Conservation (phyloP, 30 jellyfish, hydroid and myxozoan genomes). For the Clytia hemisphaerica region DNA sequence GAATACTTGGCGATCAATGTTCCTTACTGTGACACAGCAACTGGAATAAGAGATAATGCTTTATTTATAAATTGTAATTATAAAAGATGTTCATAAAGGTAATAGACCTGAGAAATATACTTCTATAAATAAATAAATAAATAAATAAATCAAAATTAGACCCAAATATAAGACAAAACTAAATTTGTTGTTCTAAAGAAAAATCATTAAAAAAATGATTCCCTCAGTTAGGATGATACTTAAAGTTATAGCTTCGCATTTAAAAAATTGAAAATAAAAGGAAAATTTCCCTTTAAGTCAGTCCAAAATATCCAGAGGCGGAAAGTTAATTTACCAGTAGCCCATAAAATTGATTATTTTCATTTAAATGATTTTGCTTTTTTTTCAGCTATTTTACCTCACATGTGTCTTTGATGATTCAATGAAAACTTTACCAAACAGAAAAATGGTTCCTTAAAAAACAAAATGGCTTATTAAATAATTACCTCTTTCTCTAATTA, state of each 20-base stretch:
- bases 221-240: too few relatives aligned
- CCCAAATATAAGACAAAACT: too few relatives aligned
- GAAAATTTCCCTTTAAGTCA: too few relatives aligned
- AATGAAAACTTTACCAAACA: constrained; percentile 88
- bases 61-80: not conserved
- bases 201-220: too few relatives aligned
- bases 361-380: too few relatives aligned
- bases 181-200: too few relatives aligned
- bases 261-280: too few relatives aligned
- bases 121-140: not conserved
- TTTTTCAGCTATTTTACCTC: constrained; percentile 46
- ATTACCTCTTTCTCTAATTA: too few relatives aligned
- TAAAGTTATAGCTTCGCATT: too few relatives aligned
- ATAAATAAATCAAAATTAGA: not conserved
- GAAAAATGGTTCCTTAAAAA: constrained; percentile 78
- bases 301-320: too few relatives aligned
- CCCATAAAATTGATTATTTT: too few relatives aligned
- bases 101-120: not conserved
- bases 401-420: constrained; percentile 65
- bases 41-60: constrained; percentile 21
- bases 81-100: not conserved
- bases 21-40: constrained; percentile 72
- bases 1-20: constrained; percentile 68
- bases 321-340: too few relatives aligned
- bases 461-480: not conserved